Percentiles rank a stretch among this genome's conserved stretches.
phyloP scores from a whole-genome alignment of 1,140 invertebrate species.

The Centruroides sculpturatus region DNA sequence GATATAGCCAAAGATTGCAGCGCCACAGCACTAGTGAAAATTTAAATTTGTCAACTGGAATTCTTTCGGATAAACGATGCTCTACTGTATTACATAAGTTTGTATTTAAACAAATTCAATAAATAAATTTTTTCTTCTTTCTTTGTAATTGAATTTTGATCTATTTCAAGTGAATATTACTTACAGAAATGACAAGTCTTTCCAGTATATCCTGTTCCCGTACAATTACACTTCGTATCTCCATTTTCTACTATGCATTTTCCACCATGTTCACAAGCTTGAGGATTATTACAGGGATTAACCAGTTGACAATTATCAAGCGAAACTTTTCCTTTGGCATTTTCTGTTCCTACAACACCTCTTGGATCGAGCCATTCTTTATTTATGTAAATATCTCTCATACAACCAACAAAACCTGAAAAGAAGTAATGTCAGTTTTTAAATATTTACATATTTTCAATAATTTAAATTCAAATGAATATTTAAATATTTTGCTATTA shows the following conservation, averaged over 20 bases:
- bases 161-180: slow-evolving; percentile 7
- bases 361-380: slow-evolving; percentile 53
- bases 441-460: too few species aligned
- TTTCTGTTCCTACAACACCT: slow-evolving; percentile 41
- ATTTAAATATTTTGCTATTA: too few species aligned
- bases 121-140: too few species aligned
- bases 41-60: too few species aligned
- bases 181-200: slow-evolving; percentile 84
- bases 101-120: too few species aligned
- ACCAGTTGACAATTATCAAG: slow-evolving; percentile 81
- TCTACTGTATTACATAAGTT: too few species aligned
- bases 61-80: too few species aligned
- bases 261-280: slow-evolving; percentile 80
- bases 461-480: too few species aligned
- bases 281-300: slow-evolving; percentile 71
- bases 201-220: slow-evolving; percentile 65
- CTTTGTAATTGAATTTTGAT: too few species aligned
- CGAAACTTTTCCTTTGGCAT: slow-evolving; percentile 68
- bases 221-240: slow-evolving; percentile 71
- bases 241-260: slow-evolving; percentile 70
- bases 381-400: slow-evolving; percentile 74
- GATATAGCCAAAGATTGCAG: too few species aligned
- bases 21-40: too few species aligned
- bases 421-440: too few species aligned
- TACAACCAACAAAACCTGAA: slow-evolving; percentile 69